A percentile compares a stretch with the other conserved stretches of the same genome.
These are phyloP conservation scores for Margarornis squamiger DNA, from an alignment of 2,797 vertebrate genomes.

Conservation along the genomic window DNA sequence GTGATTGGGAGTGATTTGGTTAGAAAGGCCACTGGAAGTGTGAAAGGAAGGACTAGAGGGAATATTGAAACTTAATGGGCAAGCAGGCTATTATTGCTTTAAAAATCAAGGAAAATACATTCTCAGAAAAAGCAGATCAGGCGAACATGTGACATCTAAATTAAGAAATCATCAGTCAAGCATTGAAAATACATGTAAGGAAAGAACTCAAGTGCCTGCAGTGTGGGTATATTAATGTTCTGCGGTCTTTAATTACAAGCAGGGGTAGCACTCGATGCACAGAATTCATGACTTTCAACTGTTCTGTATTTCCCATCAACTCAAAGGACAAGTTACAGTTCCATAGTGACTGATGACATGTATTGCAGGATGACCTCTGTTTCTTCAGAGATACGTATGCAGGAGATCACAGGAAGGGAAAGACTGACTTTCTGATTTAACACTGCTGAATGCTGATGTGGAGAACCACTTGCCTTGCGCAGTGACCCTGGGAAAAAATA, in stretches of 20 bases:
- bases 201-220: background rate
- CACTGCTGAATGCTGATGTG: background rate
- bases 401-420: background rate
- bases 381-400: background rate
- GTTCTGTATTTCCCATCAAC: background rate
- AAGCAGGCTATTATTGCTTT: background rate
- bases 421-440: background rate
- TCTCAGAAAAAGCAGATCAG: background rate
- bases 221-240: background rate
- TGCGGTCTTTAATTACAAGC: background rate
- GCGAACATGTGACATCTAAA: background rate
- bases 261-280: background rate
- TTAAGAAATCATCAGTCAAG: background rate
- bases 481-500: background rate
- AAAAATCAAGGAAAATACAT: background rate
- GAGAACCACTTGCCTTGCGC: background rate
- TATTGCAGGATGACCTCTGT: background rate
- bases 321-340: background rate
- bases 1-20: background rate
- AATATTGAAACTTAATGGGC: background rate
- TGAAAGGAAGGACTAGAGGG: background rate
- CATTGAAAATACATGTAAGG: background rate
- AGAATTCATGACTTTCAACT: background rate
- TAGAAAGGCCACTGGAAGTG: background rate
- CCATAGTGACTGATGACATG: background rate